phyloP scores from a whole-genome alignment of 2,888 invertebrate species.

The Chrysomela aeneicollis region DNA sequence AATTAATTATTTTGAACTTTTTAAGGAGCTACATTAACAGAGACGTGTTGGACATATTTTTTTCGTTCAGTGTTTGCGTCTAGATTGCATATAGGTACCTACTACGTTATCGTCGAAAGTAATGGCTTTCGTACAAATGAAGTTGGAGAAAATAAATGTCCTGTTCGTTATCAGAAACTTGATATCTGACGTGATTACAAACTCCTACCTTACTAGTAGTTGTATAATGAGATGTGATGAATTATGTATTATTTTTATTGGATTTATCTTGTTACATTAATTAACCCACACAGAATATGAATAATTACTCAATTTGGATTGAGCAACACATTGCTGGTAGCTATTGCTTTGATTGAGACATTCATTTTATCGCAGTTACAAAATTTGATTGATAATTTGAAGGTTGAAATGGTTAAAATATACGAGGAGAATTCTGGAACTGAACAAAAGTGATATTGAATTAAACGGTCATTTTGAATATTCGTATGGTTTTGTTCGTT shows the following conservation, averaged over 20 bases:
- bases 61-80: slow-evolving; percentile 5
- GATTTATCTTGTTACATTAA: not conserved
- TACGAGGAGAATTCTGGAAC: too few species aligned
- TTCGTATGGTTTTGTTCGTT: too few species aligned
- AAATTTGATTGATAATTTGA: not conserved
- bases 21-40: slow-evolving; percentile 16
- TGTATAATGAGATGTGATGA: not conserved
- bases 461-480: too few species aligned
- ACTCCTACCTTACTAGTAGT: too few species aligned
- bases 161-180: too few species aligned
- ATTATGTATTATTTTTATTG: not conserved
- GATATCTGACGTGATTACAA: too few species aligned
- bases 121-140: not conserved
- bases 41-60: slow-evolving; percentile 22
- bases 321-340: not conserved
- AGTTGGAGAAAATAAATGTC: not conserved
- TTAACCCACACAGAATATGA: not conserved
- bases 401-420: too few species aligned
- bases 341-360: not conserved
- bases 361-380: not conserved
- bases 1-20: slow-evolving; percentile 24
- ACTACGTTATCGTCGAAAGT: slow-evolving; percentile 10
- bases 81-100: slow-evolving; percentile 13
- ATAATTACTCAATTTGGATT: not conserved
- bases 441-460: not conserved